Percentiles rank a stretch among this genome's conserved stretches.
Conservation (phyloP, 2,113 vertebrate genomes). For the Craseonycteris thonglongyai region DNA sequence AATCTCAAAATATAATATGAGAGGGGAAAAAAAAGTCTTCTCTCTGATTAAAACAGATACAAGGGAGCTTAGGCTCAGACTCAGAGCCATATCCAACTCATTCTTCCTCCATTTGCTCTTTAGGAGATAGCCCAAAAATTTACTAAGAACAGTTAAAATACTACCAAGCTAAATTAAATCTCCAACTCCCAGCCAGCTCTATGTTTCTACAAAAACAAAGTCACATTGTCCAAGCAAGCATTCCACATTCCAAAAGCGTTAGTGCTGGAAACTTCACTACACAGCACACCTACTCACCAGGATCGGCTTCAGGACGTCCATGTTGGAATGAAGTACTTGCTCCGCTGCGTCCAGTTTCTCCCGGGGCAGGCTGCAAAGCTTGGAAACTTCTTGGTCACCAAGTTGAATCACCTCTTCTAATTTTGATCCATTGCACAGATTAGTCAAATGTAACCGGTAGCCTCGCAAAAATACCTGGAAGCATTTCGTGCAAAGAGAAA, state of each 20-base stretch:
- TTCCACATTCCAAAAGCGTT: background rate
- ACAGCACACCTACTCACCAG: slow-evolving; percentile 43
- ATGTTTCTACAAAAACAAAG: slow-evolving; percentile 43
- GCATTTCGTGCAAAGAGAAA: background rate
- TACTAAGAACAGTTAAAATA: slow-evolving; percentile 20
- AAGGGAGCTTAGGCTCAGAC: background rate
- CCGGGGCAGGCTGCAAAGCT: slow-evolving; percentile 47
- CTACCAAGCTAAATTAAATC: background rate
- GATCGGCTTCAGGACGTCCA: slow-evolving; percentile 63
- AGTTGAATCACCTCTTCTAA: slow-evolving; percentile 35
- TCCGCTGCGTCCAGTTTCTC: slow-evolving; percentile 41
- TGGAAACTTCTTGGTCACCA: slow-evolving; percentile 16
- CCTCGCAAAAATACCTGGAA: slow-evolving; percentile 66
- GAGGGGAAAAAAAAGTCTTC: background rate
- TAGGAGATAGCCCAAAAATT: background rate
- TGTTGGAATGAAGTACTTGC: slow-evolving; percentile 29
- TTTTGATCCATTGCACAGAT: slow-evolving; percentile 58
- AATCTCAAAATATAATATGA: background rate
- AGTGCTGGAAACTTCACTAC: background rate
- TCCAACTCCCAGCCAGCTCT: background rate
- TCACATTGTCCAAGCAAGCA: background rate
- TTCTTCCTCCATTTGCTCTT: background rate
- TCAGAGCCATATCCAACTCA: background rate
- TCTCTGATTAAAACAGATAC: slow-evolving; percentile 5
- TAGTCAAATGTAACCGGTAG: slow-evolving; percentile 56